phyloP scores from a whole-genome alignment of 2,113 vertebrate species.

The Apaloderma vittatum region DNA sequence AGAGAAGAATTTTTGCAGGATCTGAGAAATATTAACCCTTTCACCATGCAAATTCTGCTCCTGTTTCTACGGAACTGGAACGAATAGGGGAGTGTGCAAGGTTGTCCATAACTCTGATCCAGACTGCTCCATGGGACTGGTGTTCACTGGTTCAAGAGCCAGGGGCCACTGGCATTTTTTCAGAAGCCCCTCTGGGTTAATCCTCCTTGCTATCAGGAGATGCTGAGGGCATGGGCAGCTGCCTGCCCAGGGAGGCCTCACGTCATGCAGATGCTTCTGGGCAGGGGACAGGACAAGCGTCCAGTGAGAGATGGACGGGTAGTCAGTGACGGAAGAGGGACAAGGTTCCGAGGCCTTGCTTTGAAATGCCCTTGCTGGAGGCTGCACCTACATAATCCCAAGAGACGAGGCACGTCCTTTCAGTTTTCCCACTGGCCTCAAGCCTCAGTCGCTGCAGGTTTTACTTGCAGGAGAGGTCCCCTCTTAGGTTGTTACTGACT shows the following conservation, averaged over 20 bases:
- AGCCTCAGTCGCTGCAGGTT: not conserved
- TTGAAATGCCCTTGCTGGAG: not conserved
- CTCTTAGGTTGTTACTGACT: not conserved
- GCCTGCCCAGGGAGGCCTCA: not conserved
- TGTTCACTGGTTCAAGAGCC: not conserved
- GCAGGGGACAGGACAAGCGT: not conserved
- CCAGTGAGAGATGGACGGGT: not conserved
- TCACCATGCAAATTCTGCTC: not conserved
- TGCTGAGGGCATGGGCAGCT: not conserved
- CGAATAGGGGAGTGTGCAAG: not conserved
- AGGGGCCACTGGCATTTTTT: not conserved
- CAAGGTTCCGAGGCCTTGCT: not conserved
- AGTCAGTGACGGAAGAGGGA: not conserved
- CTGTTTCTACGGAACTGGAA: not conserved
- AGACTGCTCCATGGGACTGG: not conserved
- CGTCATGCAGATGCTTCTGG: not conserved
- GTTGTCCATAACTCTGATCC: not conserved
- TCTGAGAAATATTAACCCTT: not conserved
- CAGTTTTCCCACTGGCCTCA: not conserved
- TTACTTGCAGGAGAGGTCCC: not conserved
- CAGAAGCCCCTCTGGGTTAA: not conserved
- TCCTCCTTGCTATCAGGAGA: not conserved
- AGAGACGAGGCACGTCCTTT: not conserved
- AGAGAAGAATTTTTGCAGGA: not conserved
- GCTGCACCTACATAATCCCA: not conserved